phyloP scores from a whole-genome alignment of 2,113 vertebrate genomes.

The Emydura subglobosa region DNA sequence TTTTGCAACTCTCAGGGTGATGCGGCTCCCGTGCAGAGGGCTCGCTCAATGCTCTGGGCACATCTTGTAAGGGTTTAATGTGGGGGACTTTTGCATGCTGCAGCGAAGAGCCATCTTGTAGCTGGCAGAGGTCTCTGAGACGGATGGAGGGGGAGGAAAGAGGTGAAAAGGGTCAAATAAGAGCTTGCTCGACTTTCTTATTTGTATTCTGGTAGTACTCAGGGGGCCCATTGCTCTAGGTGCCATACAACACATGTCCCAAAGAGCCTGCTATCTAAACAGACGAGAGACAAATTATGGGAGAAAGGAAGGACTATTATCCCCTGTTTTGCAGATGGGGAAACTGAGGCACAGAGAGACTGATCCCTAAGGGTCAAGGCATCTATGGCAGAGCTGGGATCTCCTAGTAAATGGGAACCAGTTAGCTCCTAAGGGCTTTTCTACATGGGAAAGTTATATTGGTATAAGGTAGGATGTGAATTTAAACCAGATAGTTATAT shows the following conservation, averaged over 20 bases:
- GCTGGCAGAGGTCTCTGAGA: neutral
- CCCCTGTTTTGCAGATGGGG: neutral
- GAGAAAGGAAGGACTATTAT: neutral
- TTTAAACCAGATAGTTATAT: no score
- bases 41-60: neutral
- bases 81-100: neutral
- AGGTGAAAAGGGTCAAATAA: neutral
- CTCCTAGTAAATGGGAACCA: neutral
- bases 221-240: neutral
- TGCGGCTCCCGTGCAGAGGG: neutral
- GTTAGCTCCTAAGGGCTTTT: neutral
- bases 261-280: neutral
- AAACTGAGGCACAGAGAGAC: neutral
- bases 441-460: neutral
- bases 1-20: neutral
- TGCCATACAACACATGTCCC: neutral
- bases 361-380: neutral
- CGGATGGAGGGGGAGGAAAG: neutral
- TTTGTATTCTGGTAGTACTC: neutral
- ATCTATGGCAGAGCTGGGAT: neutral
- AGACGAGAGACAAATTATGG: neutral
- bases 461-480: no score
- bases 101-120: neutral
- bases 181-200: neutral
- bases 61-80: neutral